These are phyloP conservation scores for Rhagonycha fulva DNA, from an alignment of 2,888 invertebrate genomes.

Conservation along the genomic window DNA sequence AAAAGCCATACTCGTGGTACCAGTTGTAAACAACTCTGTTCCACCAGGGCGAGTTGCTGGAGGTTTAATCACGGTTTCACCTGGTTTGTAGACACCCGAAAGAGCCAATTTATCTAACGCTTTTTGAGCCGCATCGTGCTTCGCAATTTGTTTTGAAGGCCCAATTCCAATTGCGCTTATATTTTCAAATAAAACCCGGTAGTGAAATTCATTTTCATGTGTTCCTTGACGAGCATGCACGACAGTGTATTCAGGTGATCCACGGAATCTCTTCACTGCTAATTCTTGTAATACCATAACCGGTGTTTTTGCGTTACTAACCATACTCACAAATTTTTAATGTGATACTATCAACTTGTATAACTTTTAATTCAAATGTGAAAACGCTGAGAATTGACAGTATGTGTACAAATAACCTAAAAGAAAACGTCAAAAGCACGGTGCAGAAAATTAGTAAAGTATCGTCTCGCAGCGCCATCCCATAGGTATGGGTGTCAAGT, in stretches of 20 bases:
- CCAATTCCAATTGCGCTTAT: conserved; percentile 47
- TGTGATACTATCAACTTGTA: neutral
- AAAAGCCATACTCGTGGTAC: conserved; percentile 30
- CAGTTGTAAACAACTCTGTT: conserved; percentile 29
- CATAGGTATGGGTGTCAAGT: no score
- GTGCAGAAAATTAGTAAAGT: neutral
- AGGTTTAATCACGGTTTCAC: conserved; percentile 39
- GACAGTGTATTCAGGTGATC: conserved; percentile 60
- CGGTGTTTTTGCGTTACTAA: conserved; percentile 61
- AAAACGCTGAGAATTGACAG: neutral
- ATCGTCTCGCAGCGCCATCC: no score
- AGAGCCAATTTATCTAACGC: conserved; percentile 55
- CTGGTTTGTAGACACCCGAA: conserved; percentile 43
- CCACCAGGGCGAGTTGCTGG: conserved; percentile 32
- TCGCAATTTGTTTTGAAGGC: conserved; percentile 63
- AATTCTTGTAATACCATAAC: conserved; percentile 70
- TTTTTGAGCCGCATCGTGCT: conserved; percentile 62
- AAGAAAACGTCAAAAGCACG: no score
- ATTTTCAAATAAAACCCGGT: conserved; percentile 50
- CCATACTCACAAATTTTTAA: neutral
- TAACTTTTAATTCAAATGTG: neutral
- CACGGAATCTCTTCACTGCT: conserved; percentile 59
- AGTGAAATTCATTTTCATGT: conserved; percentile 57
- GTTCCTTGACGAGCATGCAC: conserved; percentile 44
- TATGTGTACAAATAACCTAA: neutral